phyloP scores from a whole-genome alignment of 2,888 invertebrate species.

The Thereva nobilitata region DNA sequence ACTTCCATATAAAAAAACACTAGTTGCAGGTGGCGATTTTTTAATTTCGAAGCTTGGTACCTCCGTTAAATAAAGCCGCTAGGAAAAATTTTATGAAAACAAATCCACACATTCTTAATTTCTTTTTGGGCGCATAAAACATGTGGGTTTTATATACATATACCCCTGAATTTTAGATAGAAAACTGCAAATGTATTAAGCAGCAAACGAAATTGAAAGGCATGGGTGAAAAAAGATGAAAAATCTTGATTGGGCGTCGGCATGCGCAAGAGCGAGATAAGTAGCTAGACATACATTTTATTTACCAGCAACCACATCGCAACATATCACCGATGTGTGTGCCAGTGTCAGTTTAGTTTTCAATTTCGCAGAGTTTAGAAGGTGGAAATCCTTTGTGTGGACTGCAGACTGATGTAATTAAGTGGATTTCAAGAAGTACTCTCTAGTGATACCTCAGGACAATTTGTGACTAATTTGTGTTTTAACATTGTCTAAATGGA shows the following conservation, averaged over 20 bases:
- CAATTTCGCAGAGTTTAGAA: constrained; percentile 14
- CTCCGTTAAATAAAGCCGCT: no score
- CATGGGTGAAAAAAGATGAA: constrained; percentile 13
- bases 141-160: no score
- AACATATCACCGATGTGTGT: constrained; percentile 8
- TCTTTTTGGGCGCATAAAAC: no score
- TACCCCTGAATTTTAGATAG: not conserved
- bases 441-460: not conserved
- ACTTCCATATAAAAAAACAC: no score
- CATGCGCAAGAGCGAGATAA: constrained; percentile 20
- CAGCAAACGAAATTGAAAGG: constrained; percentile 14
- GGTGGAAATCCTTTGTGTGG: not conserved
- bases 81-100: no score
- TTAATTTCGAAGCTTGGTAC: no score
- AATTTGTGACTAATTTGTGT: constrained; percentile 8
- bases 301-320: not conserved
- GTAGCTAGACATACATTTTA: no score
- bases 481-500: not conserved
- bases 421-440: constrained; percentile 8
- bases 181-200: not conserved
- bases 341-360: constrained; percentile 29
- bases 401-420: not conserved
- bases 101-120: no score
- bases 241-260: constrained; percentile 2
- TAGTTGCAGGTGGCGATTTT: no score